These are phyloP conservation scores for Stratiomys singularior DNA, from an alignment of 2,888 invertebrate genomes.

Conservation along the genomic window DNA sequence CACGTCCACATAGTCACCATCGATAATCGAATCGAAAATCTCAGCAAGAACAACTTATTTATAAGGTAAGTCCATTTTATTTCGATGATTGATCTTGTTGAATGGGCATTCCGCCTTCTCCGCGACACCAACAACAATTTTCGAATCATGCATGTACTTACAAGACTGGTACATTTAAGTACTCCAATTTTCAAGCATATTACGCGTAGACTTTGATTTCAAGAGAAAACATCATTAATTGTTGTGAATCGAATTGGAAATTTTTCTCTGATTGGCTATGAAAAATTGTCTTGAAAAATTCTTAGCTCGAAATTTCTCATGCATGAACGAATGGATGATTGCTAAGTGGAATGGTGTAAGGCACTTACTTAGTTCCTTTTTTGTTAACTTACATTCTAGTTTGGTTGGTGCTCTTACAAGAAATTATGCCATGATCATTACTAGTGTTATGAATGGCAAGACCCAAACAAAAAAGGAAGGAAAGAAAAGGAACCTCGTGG, in stretches of 20 bases:
- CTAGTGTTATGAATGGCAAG: not conserved
- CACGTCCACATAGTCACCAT: not conserved
- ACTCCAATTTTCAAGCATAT: no score
- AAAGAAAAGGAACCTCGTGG: no score
- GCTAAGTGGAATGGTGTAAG: not conserved
- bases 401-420: no score
- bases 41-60: not conserved
- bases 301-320: no score
- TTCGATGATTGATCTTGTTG: no score
- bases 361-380: not conserved
- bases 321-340: not conserved
- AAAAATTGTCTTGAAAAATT: not conserved
- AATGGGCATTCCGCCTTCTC: no score
- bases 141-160: no score
- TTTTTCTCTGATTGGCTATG: constrained; percentile 2
- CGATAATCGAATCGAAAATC: constrained; percentile 28
- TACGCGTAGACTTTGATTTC: not conserved
- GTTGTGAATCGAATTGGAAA: constrained; percentile 37
- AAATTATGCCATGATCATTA: not conserved
- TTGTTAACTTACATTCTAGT: no score
- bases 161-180: no score
- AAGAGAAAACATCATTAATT: not conserved
- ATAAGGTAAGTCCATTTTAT: constrained; percentile 32
- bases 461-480: not conserved
- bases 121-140: no score